Conservation (phyloP, 1,140 invertebrate genomes). For the Eurosta solidaginis region DNA sequence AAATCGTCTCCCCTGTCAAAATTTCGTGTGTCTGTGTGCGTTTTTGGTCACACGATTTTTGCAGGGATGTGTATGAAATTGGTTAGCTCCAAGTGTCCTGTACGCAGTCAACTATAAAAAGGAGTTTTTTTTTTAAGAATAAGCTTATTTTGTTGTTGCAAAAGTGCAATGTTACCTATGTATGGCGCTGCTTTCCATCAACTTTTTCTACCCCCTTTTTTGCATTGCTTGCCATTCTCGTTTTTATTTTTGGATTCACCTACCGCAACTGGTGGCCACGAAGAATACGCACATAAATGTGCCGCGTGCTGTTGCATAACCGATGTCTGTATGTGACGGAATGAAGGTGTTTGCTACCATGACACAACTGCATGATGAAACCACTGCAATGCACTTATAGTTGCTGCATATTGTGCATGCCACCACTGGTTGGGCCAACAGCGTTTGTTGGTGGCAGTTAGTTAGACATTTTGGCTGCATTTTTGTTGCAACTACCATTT, state of each 20-base stretch:
- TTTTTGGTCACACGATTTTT: no score
- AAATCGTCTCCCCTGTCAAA: no score
- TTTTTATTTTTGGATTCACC: slow-evolving; percentile 7
- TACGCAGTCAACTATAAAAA: not conserved
- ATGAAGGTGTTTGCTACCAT: no score
- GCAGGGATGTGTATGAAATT: not conserved
- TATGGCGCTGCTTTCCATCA: not conserved
- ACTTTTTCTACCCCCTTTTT: not conserved
- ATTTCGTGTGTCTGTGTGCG: no score
- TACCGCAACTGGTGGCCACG: not conserved
- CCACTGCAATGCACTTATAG: slow-evolving; percentile 6
- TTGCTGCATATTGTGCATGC: not conserved
- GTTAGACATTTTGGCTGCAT: not conserved
- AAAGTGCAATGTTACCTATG: not conserved
- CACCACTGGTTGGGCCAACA: no score
- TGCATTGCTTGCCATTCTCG: slow-evolving; percentile 1
- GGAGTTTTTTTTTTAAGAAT: not conserved
- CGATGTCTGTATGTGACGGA: not conserved
- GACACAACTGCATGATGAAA: not conserved
- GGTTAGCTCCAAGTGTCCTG: not conserved
- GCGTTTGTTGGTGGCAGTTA: not conserved
- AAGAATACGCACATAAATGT: slow-evolving; percentile 15
- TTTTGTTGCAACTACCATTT: not conserved
- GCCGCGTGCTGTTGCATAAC: not conserved
- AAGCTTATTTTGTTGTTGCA: not conserved